A percentile compares a stretch with the other conserved stretches of the same genome.
phyloP scores from a whole-genome alignment of 2,113 vertebrate genomes.

The Perognathus longimembris region DNA sequence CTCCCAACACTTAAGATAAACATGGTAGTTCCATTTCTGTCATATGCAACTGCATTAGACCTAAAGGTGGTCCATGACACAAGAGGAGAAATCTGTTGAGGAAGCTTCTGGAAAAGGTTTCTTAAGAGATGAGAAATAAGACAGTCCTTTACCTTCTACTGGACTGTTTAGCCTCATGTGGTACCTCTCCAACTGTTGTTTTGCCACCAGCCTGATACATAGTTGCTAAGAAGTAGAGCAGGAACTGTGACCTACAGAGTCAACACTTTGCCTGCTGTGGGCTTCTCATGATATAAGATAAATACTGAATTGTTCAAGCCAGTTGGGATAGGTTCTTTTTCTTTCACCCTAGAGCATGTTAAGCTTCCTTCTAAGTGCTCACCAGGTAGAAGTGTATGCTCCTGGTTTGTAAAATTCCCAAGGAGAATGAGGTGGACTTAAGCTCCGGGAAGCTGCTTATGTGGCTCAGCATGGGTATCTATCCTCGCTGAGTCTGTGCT shows the following conservation, averaged over 20 bases:
- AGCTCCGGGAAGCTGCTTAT: neutral
- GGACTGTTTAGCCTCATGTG: neutral
- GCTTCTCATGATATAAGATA: slow-evolving; percentile 1
- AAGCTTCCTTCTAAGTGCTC: neutral
- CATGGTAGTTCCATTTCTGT: neutral
- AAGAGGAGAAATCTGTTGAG: neutral
- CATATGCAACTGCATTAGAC: neutral
- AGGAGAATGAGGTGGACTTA: neutral
- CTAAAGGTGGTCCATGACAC: neutral
- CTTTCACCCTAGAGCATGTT: neutral
- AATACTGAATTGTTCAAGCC: neutral
- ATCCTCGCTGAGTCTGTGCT: neutral
- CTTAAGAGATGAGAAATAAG: slow-evolving; percentile 16
- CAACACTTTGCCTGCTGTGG: neutral
- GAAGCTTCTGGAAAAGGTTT: slow-evolving; percentile 31
- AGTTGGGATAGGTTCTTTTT: neutral
- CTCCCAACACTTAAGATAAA: slow-evolving; percentile 26
- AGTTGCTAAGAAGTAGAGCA: slow-evolving; percentile 9
- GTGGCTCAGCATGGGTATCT: neutral
- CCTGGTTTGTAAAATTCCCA: slow-evolving; percentile 27
- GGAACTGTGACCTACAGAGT: neutral
- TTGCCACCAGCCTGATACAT: neutral
- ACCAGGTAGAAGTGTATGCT: slow-evolving; percentile 14
- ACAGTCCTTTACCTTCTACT: neutral
- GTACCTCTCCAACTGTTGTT: neutral